These are phyloP conservation scores for Caenorhabditis sp. DNA, from an alignment of 2,888 invertebrate species.

Conservation along the genomic window DNA sequence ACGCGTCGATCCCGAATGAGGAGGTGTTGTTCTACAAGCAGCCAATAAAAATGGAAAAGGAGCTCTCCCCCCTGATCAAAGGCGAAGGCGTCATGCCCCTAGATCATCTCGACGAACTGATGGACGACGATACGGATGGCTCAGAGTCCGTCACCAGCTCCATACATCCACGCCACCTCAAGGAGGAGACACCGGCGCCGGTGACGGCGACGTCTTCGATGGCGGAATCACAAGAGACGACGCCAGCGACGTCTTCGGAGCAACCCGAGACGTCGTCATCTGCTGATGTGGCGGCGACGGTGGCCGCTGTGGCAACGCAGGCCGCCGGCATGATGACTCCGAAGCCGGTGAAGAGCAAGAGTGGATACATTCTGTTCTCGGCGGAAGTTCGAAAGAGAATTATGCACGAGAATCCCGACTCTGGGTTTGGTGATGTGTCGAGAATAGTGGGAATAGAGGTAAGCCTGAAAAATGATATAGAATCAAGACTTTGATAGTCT, in stretches of 20 bases:
- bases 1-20: conserved; percentile 91
- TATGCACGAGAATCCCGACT: conserved; percentile 94
- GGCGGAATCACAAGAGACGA: conserved; percentile 13
- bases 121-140: conserved; percentile 74
- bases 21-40: conserved; percentile 91
- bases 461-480: not conserved
- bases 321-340: conserved; percentile 48
- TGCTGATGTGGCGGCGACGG: not conserved
- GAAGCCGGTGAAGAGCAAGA: conserved; percentile 84
- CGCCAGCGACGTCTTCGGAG: conserved; percentile 18
- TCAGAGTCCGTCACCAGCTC: conserved; percentile 58
- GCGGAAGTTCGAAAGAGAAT: conserved; percentile 95
- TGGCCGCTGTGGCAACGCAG: not conserved
- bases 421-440: conserved; percentile 92
- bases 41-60: conserved; percentile 85
- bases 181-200: conserved; percentile 35
- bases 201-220: not conserved
- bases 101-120: conserved; percentile 78
- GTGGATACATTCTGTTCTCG: conserved; percentile 98
- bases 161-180: conserved; percentile 14
- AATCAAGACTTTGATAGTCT: no score
- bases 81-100: conserved; percentile 75
- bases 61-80: conserved; percentile 85
- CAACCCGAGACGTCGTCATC: not conserved
- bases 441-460: conserved; percentile 89